These are phyloP conservation scores for Grapholita molesta DNA, from an alignment of 1,140 invertebrate genomes.

Conservation along the genomic window DNA sequence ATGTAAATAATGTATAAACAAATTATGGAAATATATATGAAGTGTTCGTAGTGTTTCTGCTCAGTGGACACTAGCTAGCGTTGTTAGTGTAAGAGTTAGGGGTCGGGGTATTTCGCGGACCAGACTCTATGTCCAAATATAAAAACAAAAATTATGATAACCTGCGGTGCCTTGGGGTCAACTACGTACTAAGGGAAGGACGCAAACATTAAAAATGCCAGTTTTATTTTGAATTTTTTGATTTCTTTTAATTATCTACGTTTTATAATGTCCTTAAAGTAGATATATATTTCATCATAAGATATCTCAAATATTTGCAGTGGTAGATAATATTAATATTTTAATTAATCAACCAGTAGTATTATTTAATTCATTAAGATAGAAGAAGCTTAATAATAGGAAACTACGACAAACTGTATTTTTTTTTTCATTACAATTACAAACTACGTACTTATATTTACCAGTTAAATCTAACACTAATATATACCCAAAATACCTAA, in stretches of 20 bases:
- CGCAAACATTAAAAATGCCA: constrained; percentile 75
- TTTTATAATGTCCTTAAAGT: constrained; percentile 79
- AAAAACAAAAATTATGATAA: constrained; percentile 76
- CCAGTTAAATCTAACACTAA: constrained; percentile 76
- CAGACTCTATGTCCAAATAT: constrained; percentile 41
- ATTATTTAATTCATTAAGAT: constrained; percentile 78
- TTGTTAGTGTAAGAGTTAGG: constrained; percentile 51
- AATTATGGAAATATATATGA: not conserved
- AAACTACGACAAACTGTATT: constrained; percentile 77
- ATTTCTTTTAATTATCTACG: constrained; percentile 80
- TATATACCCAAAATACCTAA: constrained; percentile 79
- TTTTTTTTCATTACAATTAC: constrained; percentile 72
- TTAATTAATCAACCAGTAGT: constrained; percentile 78
- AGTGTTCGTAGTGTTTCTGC: not conserved
- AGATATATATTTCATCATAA: constrained; percentile 79
- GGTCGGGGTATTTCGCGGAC: constrained; percentile 11
- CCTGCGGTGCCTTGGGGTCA: constrained; percentile 27
- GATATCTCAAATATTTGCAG: constrained; percentile 79
- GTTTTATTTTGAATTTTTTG: constrained; percentile 75
- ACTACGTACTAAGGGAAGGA: constrained; percentile 43
- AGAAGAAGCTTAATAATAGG: constrained; percentile 79
- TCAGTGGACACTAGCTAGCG: constrained; percentile 21
- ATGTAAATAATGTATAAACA: not conserved
- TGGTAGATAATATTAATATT: constrained; percentile 77
- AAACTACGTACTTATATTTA: constrained; percentile 75